Base-by-base conservation (phyloP, 2,888 invertebrate species). In the Eilema griseolum region DNA sequence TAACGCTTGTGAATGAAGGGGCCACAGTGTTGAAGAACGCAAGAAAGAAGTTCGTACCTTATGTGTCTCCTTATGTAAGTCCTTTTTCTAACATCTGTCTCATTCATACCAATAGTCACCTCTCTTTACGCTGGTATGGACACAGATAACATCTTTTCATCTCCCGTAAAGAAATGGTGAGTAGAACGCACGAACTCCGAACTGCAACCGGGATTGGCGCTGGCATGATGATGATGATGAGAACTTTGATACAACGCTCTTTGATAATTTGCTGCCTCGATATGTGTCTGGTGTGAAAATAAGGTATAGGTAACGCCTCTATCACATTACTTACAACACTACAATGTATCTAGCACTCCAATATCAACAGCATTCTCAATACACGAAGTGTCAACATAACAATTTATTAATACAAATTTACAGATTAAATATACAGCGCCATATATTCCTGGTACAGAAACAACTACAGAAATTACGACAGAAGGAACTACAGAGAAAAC, bases 21-120 rank as follows among this genome's bases (percentile, higher is more conserved):
- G 87, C 86, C 3, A 75, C 64, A 0, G 65, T 85, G 5, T 67
- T 95, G 14, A 86, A 73, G 66, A 79, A 76, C 33, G 85, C 84
- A 28, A 76, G 77, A 0, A 94, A 89, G 78, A 86, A 88, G 68
- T 93, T 89, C 75, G 79, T 94, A 0, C 94, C 94, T 0, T 94
- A 94, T 73, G 81, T 95, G 3, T 91, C 94, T 0, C 95, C 95
- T 10, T 90, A 91, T 77, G 95, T 95, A 88, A 93, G 95, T 92
- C 56, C 69, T 46, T 67, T 60, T 11, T 7, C 11, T 28, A 26
- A 16, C 16, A 16, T 41, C 41, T 41, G 1, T 11, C 3, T 37
- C 14, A 41, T 41, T 16, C 16, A 41, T 41, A 41, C 1, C 1
- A 16, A 41, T 0, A 41, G 33, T 33, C 8, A 8, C 33, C 8